Evolutionary conservation across 2,113 vertebrate species (phyloP).

Genomic region (Chauna torquata): DNA sequence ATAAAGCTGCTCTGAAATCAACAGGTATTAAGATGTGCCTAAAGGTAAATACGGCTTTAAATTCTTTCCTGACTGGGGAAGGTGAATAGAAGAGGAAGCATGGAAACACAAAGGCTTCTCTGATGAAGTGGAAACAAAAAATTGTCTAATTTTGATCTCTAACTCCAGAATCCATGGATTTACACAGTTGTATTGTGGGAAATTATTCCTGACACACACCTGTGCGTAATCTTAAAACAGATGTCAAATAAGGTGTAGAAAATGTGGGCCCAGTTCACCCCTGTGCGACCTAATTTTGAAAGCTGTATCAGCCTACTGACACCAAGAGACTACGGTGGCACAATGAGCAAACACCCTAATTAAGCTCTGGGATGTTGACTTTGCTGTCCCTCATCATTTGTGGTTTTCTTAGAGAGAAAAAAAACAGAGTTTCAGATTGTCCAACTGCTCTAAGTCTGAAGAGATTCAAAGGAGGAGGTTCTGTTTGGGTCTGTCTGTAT

Average conservation of each 20-base stretch:
- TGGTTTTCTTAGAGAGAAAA: background rate
- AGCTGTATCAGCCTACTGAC: background rate
- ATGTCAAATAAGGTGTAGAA: background rate
- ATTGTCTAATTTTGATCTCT: background rate
- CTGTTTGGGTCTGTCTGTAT: background rate
- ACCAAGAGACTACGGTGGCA: background rate
- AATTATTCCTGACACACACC: background rate
- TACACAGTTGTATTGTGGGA: background rate
- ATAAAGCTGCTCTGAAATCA: background rate
- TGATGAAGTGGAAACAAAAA: background rate
- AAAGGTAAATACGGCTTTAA: background rate
- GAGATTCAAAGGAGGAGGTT: background rate
- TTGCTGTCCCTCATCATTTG: background rate
- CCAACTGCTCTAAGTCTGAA: background rate
- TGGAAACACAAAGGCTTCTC: background rate
- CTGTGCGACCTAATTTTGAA: background rate
- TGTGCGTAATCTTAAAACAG: background rate
- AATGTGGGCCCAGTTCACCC: background rate
- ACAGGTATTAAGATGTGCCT: background rate
- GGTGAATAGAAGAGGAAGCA: background rate
- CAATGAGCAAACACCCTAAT: background rate
- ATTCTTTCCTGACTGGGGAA: background rate
- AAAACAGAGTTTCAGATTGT: background rate
- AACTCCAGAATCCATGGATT: background rate
- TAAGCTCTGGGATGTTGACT: background rate